A percentile compares a stretch with the other conserved stretches of the same genome.
phyloP scores from a whole-genome alignment of 2,113 vertebrate species.

The Anseranas semipalmata region DNA sequence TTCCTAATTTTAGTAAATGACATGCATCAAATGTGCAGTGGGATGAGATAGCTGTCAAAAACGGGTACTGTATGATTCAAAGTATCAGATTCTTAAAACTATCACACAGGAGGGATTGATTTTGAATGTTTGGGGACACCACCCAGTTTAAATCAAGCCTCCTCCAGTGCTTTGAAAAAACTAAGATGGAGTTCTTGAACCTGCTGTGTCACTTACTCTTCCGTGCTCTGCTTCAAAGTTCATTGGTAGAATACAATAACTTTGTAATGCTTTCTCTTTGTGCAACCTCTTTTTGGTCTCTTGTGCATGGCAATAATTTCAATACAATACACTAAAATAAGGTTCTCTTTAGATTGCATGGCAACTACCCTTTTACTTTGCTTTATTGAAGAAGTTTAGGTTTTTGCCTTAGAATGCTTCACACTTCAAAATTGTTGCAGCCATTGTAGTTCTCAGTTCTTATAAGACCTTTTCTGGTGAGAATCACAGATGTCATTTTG shows the following conservation, averaged over 20 bases:
- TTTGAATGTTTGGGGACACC: background rate
- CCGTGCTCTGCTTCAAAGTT: conserved; percentile 25
- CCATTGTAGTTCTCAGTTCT: background rate
- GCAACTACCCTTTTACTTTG: background rate
- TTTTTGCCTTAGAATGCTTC: background rate
- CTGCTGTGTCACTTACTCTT: background rate
- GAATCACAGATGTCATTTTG: background rate
- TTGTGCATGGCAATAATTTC: background rate
- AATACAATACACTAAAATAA: background rate
- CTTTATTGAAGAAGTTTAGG: background rate
- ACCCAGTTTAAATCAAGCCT: background rate
- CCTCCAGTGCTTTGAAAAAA: background rate
- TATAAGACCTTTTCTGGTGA: background rate
- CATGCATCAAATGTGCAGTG: background rate
- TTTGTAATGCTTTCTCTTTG: conserved; percentile 20
- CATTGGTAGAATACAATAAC: background rate
- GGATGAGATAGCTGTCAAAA: background rate
- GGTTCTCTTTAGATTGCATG: conserved; percentile 8
- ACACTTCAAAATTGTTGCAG: background rate
- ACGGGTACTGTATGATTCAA: background rate
- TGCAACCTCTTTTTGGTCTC: background rate
- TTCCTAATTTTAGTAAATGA: background rate
- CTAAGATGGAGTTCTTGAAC: conserved; percentile 46
- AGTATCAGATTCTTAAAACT: background rate
- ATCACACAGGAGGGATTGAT: background rate